These are phyloP conservation scores for Poecilia wingei DNA, from an alignment of 2,797 vertebrate species.

Conservation along the genomic window DNA sequence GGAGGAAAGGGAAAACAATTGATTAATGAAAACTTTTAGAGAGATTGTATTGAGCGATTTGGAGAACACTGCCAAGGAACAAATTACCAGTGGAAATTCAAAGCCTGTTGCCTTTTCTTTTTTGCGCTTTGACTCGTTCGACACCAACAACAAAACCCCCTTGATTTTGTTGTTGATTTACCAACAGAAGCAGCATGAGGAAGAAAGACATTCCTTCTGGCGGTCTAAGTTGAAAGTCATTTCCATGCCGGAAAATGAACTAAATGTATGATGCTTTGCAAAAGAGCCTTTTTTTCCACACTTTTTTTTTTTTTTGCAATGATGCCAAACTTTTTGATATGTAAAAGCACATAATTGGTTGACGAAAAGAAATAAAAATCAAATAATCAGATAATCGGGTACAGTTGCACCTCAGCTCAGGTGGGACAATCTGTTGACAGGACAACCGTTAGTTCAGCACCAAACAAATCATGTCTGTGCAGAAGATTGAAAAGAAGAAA, in stretches of 20 bases:
- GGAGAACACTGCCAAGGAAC: constrained; percentile 60
- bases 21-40: constrained; percentile 79
- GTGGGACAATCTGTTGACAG: background rate
- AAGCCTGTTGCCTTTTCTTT: constrained; percentile 28
- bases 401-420: background rate
- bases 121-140: background rate
- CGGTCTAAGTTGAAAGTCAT: background rate
- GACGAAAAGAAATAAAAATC: background rate
- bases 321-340: background rate
- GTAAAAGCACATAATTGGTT: background rate
- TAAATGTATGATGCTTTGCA: background rate
- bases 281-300: background rate
- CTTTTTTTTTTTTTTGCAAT: background rate
- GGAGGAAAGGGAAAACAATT: constrained; percentile 40
- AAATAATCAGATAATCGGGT: background rate
- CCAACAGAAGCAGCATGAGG: background rate
- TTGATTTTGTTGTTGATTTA: constrained; percentile 14
- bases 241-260: background rate
- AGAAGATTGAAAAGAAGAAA: background rate
- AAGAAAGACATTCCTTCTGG: background rate
- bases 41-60: constrained; percentile 73
- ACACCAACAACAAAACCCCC: background rate
- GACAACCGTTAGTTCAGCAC: background rate
- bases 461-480: background rate
- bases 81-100: constrained; percentile 52